These are phyloP conservation scores for Lymantria monacha DNA, from an alignment of 2,888 invertebrate genomes.

Conservation along the genomic window DNA sequence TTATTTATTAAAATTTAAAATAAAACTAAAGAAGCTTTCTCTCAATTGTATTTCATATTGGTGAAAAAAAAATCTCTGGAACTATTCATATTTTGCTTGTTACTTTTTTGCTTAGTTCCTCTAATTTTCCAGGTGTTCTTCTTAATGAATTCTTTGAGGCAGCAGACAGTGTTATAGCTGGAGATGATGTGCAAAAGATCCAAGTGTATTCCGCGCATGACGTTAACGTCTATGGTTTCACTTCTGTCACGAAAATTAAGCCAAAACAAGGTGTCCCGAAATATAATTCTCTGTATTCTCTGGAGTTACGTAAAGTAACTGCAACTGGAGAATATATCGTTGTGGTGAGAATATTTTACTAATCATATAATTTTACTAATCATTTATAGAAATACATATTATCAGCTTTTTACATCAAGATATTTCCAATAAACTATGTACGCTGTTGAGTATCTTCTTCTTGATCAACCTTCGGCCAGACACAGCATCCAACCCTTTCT, in stretches of 20 bases:
- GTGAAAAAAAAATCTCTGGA: too few relatives aligned
- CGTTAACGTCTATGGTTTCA: constrained; percentile 33
- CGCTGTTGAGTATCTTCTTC: too few relatives aligned
- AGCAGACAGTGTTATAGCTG: constrained; percentile 26
- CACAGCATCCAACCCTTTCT: too few relatives aligned
- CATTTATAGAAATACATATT: neutral
- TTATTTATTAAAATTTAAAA: too few relatives aligned
- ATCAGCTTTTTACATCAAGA: too few relatives aligned
- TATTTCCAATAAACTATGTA: too few relatives aligned
- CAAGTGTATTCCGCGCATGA: constrained; percentile 43
- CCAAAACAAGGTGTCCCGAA: constrained; percentile 33
- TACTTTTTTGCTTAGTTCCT: too few relatives aligned
- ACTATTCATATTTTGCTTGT: too few relatives aligned
- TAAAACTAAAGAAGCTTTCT: too few relatives aligned
- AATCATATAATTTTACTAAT: too few relatives aligned
- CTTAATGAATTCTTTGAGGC: constrained; percentile 34
- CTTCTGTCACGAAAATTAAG: constrained; percentile 19
- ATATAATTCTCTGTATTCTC: constrained; percentile 29
- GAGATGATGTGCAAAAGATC: constrained; percentile 23
- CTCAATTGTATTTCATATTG: too few relatives aligned
- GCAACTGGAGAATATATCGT: constrained; percentile 40
- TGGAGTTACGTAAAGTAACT: constrained; percentile 40
- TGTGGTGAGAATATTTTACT: constrained; percentile 34
- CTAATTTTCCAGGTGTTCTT: constrained; percentile 22
- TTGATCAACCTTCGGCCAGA: too few relatives aligned